Conservation (phyloP, 2,888 invertebrate species). For the Lampropteryx suffumata region DNA sequence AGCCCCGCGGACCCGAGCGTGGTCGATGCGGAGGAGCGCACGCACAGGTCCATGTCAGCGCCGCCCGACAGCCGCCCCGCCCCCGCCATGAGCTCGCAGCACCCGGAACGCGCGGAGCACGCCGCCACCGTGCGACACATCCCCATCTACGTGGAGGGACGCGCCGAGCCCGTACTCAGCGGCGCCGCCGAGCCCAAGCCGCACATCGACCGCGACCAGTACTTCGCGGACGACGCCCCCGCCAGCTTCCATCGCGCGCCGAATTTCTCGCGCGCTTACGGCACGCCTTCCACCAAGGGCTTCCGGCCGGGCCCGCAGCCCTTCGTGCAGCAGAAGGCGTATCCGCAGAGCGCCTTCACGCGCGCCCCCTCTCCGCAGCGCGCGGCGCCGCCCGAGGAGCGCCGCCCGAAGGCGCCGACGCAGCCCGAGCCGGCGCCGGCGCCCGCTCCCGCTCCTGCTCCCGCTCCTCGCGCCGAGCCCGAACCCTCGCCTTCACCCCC, state of each 20-base stretch:
- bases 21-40: constrained; percentile 82
- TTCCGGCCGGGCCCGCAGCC: constrained; percentile 73
- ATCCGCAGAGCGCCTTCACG: constrained; percentile 63
- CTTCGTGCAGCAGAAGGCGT: constrained; percentile 77
- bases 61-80: constrained; percentile 84
- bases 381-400: constrained; percentile 65
- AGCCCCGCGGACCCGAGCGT: constrained; percentile 78
- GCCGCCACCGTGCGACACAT: constrained; percentile 88
- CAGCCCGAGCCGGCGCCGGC: constrained; percentile 59
- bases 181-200: constrained; percentile 65
- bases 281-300: constrained; percentile 66
- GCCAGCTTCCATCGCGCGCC: constrained; percentile 67
- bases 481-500: constrained; percentile 48
- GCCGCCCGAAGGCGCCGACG: constrained; percentile 67
- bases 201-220: constrained; percentile 71
- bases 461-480: constrained; percentile 41
- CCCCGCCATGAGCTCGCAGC: constrained; percentile 62
- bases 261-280: constrained; percentile 72
- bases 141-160: constrained; percentile 94
- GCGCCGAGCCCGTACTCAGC: constrained; percentile 90
- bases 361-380: constrained; percentile 69
- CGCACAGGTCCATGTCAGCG: constrained; percentile 90
- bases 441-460: constrained; percentile 38
- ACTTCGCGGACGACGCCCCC: constrained; percentile 67
- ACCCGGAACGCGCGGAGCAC: constrained; percentile 43